Evolutionary conservation across 2,888 invertebrate species (phyloP).

Genomic region (Watsonalla binaria): DNA sequence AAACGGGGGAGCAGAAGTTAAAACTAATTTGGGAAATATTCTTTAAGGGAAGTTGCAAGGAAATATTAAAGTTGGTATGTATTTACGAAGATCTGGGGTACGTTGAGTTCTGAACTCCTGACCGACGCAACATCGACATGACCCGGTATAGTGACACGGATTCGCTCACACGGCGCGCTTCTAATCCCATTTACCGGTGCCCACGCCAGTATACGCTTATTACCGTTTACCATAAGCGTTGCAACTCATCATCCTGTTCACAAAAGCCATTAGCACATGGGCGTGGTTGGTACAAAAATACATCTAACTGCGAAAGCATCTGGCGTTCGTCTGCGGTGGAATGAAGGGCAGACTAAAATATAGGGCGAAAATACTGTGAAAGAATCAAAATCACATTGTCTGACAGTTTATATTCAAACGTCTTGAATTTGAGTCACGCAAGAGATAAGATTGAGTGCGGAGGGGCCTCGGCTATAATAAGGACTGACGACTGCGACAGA

Average conservation of each 20-base stretch:
- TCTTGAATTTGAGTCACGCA: background rate
- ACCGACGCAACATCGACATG: slow-evolving; percentile 39
- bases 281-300: slow-evolving; percentile 1
- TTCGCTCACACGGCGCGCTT: slow-evolving; percentile 30
- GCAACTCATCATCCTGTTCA: background rate
- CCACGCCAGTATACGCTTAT: background rate
- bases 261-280: background rate
- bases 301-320: background rate
- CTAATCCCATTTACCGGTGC: slow-evolving; percentile 47
- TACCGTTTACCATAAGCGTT: background rate
- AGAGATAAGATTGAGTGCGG: background rate
- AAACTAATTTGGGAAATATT: too few species aligned
- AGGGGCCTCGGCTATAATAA: slow-evolving; percentile 2
- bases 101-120: slow-evolving; percentile 20
- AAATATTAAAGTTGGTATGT: background rate
- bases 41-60: too few species aligned
- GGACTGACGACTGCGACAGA: background rate
- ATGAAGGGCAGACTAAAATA: background rate
- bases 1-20: too few species aligned
- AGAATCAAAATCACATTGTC: too few species aligned
- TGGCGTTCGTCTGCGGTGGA: background rate
- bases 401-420: background rate
- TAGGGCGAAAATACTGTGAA: background rate
- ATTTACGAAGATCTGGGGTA: slow-evolving; percentile 6
- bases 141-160: slow-evolving; percentile 63